Conservation (phyloP, 2,797 vertebrate genomes). For the Semaprochilodus insignis region DNA sequence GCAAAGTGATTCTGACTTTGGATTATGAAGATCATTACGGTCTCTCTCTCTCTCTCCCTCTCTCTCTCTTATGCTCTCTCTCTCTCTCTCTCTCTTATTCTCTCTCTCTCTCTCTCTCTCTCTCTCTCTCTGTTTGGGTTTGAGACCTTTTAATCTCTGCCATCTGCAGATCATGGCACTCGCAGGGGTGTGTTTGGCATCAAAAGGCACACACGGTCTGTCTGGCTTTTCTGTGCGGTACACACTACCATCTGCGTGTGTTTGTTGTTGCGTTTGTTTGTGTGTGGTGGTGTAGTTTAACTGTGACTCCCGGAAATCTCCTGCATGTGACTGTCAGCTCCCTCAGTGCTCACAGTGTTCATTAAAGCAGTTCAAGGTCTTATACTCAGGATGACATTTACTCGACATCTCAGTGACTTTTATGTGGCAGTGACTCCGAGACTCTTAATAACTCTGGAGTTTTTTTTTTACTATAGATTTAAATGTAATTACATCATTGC, state of each 20-base stretch:
- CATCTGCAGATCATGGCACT: constrained; percentile 51
- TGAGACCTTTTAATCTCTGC: constrained; percentile 50
- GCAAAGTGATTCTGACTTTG: too few relatives aligned
- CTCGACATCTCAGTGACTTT: too few relatives aligned
- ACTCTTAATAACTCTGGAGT: too few relatives aligned
- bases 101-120: not conserved
- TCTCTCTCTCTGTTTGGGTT: constrained; percentile 40
- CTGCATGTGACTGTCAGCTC: constrained; percentile 8
- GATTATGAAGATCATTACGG: not conserved
- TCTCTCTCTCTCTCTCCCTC: not conserved
- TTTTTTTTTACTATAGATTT: too few relatives aligned
- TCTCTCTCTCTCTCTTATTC: constrained; percentile 1
- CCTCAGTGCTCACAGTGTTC: constrained; percentile 13
- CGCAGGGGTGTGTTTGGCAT: constrained; percentile 31
- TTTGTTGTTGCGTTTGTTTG: constrained; percentile 29
- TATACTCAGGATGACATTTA: too few relatives aligned
- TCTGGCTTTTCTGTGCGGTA: constrained; percentile 18
- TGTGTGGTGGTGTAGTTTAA: constrained; percentile 32
- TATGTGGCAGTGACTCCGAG: too few relatives aligned
- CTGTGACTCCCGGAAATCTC: constrained; percentile 32
- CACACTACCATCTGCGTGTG: constrained; percentile 38
- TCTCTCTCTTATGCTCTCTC: constrained; percentile 22
- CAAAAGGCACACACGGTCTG: constrained; percentile 15
- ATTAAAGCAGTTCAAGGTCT: too few relatives aligned
- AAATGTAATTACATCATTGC: too few relatives aligned